Evolutionary conservation across 1,140 invertebrate species (phyloP), one percentile per base, ranked within the genome.

Genomic region (Eciton burchellii): DNA sequence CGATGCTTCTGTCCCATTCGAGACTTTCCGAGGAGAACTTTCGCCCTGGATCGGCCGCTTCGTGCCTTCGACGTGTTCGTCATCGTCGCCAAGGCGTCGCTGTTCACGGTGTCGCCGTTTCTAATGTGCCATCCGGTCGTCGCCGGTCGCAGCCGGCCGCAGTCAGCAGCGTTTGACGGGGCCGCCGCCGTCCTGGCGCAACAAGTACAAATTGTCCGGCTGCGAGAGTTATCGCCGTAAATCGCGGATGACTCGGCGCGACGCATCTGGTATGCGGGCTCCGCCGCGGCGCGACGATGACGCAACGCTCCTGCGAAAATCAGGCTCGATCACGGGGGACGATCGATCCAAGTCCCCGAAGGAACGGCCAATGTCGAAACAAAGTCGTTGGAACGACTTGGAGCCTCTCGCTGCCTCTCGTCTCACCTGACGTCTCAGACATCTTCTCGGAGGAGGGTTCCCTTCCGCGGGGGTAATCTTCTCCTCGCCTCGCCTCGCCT

Each of bases 181-280:
- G 26, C 57, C 41, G 76, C 26, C 24, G 56, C 66, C 72, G 24
- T 60, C 63, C 59, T 73, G 59, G 82, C 72, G 83, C 89, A 90
- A 91, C 91, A 89, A 85, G 87, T 91, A 91, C 91, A 91, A 91
- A 92, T 92, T 92, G 91, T 91, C 86, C 89, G 79, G 81, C 83
- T 77, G 87, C 84, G 89, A 90, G 89, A 91, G 87, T 92, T 92
- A 91, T 92, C 89, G 86, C 87, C 83, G 90, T 91, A 91, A 91
- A 92, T 91, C 89, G 90, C 84, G 79, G 88, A 91, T 90, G 90
- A 91, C 89, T 90, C 84, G 87, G 85, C 87, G 83, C 71, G 66
- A 85, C 84, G 87, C 88, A 89, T 90, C 89, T 90, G 90, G 91
- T 91, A 91, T 91, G 91, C 82, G 66, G 87, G 84, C 63, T 71